Evolutionary conservation across 2,888 invertebrate species (phyloP).

Genomic region (Synergus laeviventris): DNA sequence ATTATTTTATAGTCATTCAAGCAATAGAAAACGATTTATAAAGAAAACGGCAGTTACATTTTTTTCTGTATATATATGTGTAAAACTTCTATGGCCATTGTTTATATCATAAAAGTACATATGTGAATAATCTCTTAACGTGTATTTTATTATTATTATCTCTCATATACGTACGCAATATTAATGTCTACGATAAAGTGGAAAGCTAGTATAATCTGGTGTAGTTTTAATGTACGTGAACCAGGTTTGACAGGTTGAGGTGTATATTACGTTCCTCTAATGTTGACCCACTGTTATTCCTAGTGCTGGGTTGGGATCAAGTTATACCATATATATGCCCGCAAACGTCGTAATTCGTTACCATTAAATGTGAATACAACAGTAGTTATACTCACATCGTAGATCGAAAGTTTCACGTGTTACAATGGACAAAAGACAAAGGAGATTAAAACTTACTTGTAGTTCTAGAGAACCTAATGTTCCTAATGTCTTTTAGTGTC

Average conservation of each 20-base stretch:
- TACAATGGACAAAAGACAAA: neutral
- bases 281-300: neutral
- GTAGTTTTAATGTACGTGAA: neutral
- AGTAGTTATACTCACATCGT: neutral
- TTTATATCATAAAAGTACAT: neutral
- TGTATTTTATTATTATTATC: neutral
- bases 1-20: too few relatives aligned
- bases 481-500: neutral
- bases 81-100: too few relatives aligned
- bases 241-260: neutral
- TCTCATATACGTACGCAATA: neutral
- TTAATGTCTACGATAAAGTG: neutral
- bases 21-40: too few relatives aligned
- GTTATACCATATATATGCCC: constrained; percentile 31
- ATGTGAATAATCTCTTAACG: neutral
- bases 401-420: neutral
- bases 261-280: constrained; percentile 4
- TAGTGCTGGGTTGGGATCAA: neutral
- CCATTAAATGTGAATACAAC: constrained; percentile 22
- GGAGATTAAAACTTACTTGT: neutral
- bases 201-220: constrained; percentile 6
- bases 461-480: neutral
- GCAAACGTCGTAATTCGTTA: constrained; percentile 1
- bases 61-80: neutral
- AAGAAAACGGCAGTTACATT: too few relatives aligned